Conservation (phyloP, 1,140 invertebrate species). For the Conus ventricosus region DNA sequence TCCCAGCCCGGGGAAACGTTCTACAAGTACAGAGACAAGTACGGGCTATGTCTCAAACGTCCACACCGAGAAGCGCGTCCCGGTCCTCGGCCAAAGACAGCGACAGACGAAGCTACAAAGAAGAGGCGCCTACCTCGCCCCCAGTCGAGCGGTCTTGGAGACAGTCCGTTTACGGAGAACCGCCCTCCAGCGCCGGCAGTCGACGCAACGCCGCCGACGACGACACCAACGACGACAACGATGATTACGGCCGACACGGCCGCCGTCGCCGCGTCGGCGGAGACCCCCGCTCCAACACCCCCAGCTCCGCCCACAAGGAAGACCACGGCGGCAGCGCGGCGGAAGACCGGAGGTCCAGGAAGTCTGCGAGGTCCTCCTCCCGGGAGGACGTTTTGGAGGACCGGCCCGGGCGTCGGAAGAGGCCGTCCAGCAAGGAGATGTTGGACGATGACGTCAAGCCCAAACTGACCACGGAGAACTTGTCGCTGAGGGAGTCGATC, state of each 20-base stretch:
- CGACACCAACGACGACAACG: slow-evolving; percentile 47
- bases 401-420: slow-evolving; percentile 52
- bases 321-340: slow-evolving; percentile 37
- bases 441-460: slow-evolving; percentile 48
- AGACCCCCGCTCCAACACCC: slow-evolving; percentile 62
- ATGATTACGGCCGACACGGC: slow-evolving; percentile 41
- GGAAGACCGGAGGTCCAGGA: slow-evolving; percentile 50
- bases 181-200: slow-evolving; percentile 29
- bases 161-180: slow-evolving; percentile 68
- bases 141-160: slow-evolving; percentile 66
- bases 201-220: slow-evolving; percentile 37
- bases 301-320: slow-evolving; percentile 43
- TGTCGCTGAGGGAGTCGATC: slow-evolving; percentile 70
- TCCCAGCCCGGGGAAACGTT: slow-evolving; percentile 58
- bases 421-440: slow-evolving; percentile 62
- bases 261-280: background rate
- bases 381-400: slow-evolving; percentile 67
- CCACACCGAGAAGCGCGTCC: slow-evolving; percentile 15
- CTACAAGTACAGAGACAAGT: slow-evolving; percentile 64
- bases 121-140: slow-evolving; percentile 51
- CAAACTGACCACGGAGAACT: slow-evolving; percentile 67
- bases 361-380: slow-evolving; percentile 60
- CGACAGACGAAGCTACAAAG: slow-evolving; percentile 48
- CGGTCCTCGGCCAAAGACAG: slow-evolving; percentile 34
- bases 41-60: slow-evolving; percentile 9